Evolutionary conservation across 2,113 vertebrate genomes (phyloP).

Genomic region (Oplegnathus fasciatus): DNA sequence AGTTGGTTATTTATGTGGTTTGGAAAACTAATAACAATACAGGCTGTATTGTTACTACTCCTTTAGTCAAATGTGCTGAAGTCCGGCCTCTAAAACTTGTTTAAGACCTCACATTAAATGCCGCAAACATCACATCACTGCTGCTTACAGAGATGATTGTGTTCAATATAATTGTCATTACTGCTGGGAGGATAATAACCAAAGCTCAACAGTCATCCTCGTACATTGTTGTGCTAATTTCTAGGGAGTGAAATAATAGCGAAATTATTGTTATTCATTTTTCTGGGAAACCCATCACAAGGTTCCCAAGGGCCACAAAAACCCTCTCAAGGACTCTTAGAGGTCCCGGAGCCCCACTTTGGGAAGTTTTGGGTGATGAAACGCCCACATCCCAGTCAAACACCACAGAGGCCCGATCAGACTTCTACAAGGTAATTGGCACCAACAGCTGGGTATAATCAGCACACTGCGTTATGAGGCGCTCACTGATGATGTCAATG

Average conservation of each 20-base stretch:
- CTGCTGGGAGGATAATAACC: constrained; percentile 25
- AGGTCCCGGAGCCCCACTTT: constrained; percentile 13
- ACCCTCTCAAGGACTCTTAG: not conserved
- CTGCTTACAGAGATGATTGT: constrained; percentile 17
- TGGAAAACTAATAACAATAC: not conserved
- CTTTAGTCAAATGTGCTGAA: not conserved
- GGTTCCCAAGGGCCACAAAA: not conserved
- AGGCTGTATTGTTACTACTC: not conserved
- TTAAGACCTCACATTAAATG: not conserved
- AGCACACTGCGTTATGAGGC: constrained; percentile 70
- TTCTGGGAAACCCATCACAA: not conserved
- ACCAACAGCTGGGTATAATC: constrained; percentile 70
- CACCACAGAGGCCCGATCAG: constrained; percentile 39
- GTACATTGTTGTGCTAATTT: not conserved
- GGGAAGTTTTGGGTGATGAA: constrained; percentile 39
- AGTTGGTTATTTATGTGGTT: not conserved
- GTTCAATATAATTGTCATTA: constrained; percentile 22
- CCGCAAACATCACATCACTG: not conserved
- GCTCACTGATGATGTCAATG: constrained; percentile 68
- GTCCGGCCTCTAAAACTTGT: not conserved
- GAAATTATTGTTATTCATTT: not conserved
- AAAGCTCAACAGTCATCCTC: constrained; percentile 8
- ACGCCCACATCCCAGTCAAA: constrained; percentile 48
- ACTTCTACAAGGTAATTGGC: constrained; percentile 68
- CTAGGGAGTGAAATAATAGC: not conserved